Conservation (phyloP, 2,113 vertebrate species). For the Nestor notabilis region DNA sequence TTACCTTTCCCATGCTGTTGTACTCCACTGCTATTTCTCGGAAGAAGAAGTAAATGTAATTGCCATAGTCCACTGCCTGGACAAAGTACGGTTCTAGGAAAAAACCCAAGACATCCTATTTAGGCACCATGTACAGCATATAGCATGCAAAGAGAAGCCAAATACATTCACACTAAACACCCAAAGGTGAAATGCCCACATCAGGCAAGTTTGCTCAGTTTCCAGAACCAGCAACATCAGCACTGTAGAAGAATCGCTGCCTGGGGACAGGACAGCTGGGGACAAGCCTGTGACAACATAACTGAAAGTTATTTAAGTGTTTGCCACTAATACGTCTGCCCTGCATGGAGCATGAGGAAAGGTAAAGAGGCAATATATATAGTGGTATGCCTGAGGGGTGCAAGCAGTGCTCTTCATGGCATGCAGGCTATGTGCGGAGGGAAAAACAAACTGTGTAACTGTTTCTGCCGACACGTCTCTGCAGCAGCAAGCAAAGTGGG, state of each 20-base stretch:
- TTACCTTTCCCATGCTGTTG: constrained; percentile 99
- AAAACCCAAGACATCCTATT: neutral
- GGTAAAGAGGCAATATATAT: neutral
- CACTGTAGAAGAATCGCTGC: neutral
- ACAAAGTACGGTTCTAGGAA: constrained; percentile 94
- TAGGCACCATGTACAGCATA: neutral
- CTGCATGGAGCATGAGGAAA: neutral
- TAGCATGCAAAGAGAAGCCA: neutral
- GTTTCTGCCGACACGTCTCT: neutral
- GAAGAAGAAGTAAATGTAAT: constrained; percentile 99
- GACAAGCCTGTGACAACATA: neutral
- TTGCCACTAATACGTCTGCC: neutral
- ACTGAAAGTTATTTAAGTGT: neutral
- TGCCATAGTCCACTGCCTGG: constrained; percentile 92
- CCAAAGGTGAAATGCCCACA: neutral
- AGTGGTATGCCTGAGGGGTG: neutral
- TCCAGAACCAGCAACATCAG: neutral
- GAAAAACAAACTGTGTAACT: neutral
- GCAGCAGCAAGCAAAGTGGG: constrained; percentile 7
- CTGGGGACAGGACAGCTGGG: neutral
- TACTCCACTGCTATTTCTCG: constrained; percentile 98
- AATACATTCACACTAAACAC: neutral
- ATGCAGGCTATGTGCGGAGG: neutral
- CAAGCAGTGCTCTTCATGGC: neutral
- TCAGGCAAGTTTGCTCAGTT: neutral